Conservation (phyloP, 2,888 invertebrate genomes). For the Scrobipalpa atriplicella region DNA sequence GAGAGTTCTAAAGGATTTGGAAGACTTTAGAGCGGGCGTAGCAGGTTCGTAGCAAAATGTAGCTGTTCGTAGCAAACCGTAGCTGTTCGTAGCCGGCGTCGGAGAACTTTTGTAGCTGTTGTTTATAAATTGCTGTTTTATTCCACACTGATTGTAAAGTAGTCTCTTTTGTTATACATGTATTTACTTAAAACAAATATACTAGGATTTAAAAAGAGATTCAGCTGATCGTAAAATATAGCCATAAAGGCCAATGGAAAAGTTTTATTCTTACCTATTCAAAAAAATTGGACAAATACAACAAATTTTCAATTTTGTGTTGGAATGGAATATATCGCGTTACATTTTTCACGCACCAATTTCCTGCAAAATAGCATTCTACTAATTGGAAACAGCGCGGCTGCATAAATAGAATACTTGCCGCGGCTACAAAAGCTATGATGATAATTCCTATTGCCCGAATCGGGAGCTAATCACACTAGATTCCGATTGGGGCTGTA, state of each 20-base stretch:
- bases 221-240: too few relatives aligned
- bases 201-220: too few relatives aligned
- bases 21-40: constrained; percentile 8
- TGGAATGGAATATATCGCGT: neutral
- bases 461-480: constrained; percentile 24
- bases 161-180: neutral
- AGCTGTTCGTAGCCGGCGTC: constrained; percentile 6
- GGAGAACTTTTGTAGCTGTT: constrained; percentile 11
- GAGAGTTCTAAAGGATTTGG: constrained; percentile 4
- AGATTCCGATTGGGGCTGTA: constrained; percentile 16
- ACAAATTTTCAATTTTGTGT: too few relatives aligned
- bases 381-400: neutral
- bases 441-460: constrained; percentile 20
- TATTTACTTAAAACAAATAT: too few relatives aligned
- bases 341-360: neutral
- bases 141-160: constrained; percentile 1
- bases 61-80: constrained; percentile 16
- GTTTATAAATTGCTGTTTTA: constrained; percentile 14
- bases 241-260: too few relatives aligned
- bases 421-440: constrained; percentile 21
- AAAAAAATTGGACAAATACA: too few relatives aligned
- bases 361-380: neutral
- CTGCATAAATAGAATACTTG: constrained; percentile 1
- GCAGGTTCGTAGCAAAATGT: constrained; percentile 14
- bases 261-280: too few relatives aligned